Percentiles rank a stretch among this genome's conserved stretches.
Conservation (phyloP, 2,888 invertebrate species). For the Pediacus dermestoides region DNA sequence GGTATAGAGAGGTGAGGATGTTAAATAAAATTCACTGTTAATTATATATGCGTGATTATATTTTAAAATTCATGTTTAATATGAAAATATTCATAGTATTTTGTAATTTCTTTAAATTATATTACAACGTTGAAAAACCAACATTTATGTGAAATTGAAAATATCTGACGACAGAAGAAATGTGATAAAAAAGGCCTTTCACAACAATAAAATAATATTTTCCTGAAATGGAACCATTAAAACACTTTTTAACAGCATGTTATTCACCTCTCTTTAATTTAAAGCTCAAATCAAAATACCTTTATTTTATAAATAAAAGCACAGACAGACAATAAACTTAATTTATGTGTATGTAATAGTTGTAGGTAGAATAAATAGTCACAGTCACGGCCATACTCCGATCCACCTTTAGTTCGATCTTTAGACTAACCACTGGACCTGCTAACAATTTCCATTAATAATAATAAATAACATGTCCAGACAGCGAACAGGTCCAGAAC, state of each 20-base stretch:
- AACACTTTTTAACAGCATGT: slow-evolving; percentile 40
- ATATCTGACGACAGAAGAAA: slow-evolving; percentile 29
- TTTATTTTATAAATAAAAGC: slow-evolving; percentile 47
- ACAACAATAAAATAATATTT: slow-evolving; percentile 44
- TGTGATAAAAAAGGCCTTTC: slow-evolving; percentile 44
- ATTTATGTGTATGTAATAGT: slow-evolving; percentile 22
- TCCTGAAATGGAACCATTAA: slow-evolving; percentile 45
- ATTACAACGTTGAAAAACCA: slow-evolving; percentile 48
- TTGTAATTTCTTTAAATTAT: slow-evolving; percentile 48
- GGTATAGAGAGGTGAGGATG: slow-evolving; percentile 30
- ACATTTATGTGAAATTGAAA: slow-evolving; percentile 38
- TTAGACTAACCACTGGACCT: slow-evolving; percentile 39
- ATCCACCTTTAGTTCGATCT: slow-evolving; percentile 44
- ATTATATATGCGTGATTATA: slow-evolving; percentile 49
- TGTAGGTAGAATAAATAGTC: slow-evolving; percentile 35
- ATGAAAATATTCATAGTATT: slow-evolving; percentile 51
- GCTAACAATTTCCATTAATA: slow-evolving; percentile 37
- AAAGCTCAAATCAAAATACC: slow-evolving; percentile 49
- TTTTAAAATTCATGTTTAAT: slow-evolving; percentile 49
- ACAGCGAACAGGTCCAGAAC: slow-evolving; percentile 20
- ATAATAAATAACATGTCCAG: slow-evolving; percentile 9
- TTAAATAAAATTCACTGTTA: slow-evolving; percentile 41
- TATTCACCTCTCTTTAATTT: slow-evolving; percentile 47
- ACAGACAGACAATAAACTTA: slow-evolving; percentile 46
- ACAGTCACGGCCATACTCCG: slow-evolving; percentile 44